Conservation (phyloP, 2,797 vertebrate species). For the Champsocephalus esox region DNA sequence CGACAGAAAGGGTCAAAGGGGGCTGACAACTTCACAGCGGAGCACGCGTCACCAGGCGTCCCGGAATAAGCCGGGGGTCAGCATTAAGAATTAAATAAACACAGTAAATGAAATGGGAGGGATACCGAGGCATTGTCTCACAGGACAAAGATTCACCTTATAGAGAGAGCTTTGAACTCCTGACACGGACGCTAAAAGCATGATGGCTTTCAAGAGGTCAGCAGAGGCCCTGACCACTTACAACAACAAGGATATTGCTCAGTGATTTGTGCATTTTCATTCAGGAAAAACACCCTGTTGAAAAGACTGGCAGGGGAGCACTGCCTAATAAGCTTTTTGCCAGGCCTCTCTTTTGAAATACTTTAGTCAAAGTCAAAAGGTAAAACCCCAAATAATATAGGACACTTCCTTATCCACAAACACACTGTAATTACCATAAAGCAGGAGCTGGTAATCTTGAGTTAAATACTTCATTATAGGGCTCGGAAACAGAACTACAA, state of each 20-base stretch:
- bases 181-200: conserved; percentile 49
- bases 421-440: conserved; percentile 52
- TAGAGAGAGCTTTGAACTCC: conserved; percentile 66
- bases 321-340: conserved; percentile 42
- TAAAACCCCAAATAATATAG: conserved; percentile 37
- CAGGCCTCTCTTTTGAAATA: conserved; percentile 5
- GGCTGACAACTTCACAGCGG: conserved; percentile 46
- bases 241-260: conserved; percentile 68
- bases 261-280: conserved; percentile 72
- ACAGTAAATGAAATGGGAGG: conserved; percentile 57
- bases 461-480: conserved; percentile 27
- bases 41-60: conserved; percentile 49
- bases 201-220: conserved; percentile 55
- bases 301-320: conserved; percentile 31
- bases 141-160: conserved; percentile 66
- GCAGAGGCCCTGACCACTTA: conserved; percentile 57
- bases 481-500: conserved; percentile 22
- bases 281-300: conserved; percentile 60
- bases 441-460: conserved; percentile 33
- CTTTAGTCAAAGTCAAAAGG: conserved; percentile 26
- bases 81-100: conserved; percentile 65
- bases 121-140: conserved; percentile 45
- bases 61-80: conserved; percentile 39
- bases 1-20: conserved; percentile 54
- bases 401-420: conserved; percentile 41